These are phyloP conservation scores for Clinocottus analis DNA, from an alignment of 2,113 vertebrate species.

Conservation along the genomic window DNA sequence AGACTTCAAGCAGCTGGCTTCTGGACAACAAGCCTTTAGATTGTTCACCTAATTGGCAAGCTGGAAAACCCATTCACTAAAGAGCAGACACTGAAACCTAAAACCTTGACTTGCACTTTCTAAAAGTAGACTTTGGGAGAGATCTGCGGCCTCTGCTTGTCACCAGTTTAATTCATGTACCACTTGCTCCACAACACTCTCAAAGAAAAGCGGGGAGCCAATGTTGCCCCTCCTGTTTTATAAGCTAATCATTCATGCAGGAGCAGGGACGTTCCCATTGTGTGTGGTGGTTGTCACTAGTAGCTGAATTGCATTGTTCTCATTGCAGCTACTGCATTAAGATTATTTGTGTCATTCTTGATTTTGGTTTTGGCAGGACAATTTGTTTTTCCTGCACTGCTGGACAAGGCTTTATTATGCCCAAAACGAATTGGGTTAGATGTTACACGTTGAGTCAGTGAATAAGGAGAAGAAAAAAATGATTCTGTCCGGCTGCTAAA, in stretches of 20 bases:
- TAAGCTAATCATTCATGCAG: slow-evolving; percentile 28
- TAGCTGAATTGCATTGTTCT: slow-evolving; percentile 42
- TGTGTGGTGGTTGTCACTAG: slow-evolving; percentile 15
- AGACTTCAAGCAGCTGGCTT: slow-evolving; percentile 33
- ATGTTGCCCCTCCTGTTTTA: slow-evolving; percentile 47
- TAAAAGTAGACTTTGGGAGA: slow-evolving; percentile 83
- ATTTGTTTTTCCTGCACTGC: slow-evolving; percentile 54
- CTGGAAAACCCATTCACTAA: slow-evolving; percentile 80
- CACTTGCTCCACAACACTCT: slow-evolving; percentile 55
- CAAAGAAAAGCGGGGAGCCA: slow-evolving; percentile 47
- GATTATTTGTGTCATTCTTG: slow-evolving; percentile 50
- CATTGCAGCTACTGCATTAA: slow-evolving; percentile 45
- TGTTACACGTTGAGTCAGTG: slow-evolving; percentile 41
- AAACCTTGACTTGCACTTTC: slow-evolving; percentile 87
- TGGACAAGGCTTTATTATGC: slow-evolving; percentile 32
- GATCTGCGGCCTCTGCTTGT: slow-evolving; percentile 71
- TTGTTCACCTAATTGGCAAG: slow-evolving; percentile 72
- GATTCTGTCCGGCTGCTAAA: slow-evolving; percentile 28
- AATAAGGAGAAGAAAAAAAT: slow-evolving; percentile 25
- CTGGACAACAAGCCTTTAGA: slow-evolving; percentile 54
- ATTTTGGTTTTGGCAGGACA: slow-evolving; percentile 65
- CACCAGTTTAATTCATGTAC: slow-evolving; percentile 76
- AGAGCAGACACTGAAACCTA: slow-evolving; percentile 79
- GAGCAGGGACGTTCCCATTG: slow-evolving; percentile 32
- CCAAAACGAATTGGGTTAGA: slow-evolving; percentile 57